phyloP scores from a whole-genome alignment of 2,888 invertebrate genomes.

The Xiphydria camelus region DNA sequence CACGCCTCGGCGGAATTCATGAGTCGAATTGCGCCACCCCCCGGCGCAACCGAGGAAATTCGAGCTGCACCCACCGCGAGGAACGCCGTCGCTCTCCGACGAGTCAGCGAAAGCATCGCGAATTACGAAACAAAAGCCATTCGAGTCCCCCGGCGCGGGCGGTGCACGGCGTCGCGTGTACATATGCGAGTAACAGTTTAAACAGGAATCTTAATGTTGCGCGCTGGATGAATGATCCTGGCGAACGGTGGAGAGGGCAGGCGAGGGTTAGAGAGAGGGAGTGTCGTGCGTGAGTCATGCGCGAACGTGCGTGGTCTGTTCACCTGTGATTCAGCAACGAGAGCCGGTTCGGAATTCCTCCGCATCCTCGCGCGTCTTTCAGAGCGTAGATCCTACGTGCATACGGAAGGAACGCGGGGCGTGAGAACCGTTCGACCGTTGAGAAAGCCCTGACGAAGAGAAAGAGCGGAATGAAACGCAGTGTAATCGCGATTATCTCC shows the following conservation, averaged over 20 bases:
- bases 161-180: too few species aligned
- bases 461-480: conserved; percentile 7
- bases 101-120: too few species aligned
- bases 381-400: conserved; percentile 20
- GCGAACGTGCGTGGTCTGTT: conserved; percentile 12
- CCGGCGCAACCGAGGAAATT: too few species aligned
- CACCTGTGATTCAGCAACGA: conserved; percentile 24
- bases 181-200: too few species aligned
- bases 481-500: conserved; percentile 14
- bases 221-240: conserved; percentile 13
- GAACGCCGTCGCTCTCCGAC: too few species aligned
- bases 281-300: conserved; percentile 24
- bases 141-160: too few species aligned
- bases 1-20: too few species aligned
- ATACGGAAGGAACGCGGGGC: conserved; percentile 13
- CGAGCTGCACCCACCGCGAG: too few species aligned
- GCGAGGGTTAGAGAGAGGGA: too few species aligned
- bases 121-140: too few species aligned
- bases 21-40: too few species aligned
- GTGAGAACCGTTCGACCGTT: conserved; percentile 18
- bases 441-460: conserved; percentile 13
- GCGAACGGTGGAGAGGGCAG: neutral
- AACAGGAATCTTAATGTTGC: too few species aligned
- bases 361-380: conserved; percentile 15
- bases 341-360: conserved; percentile 29